phyloP scores from a whole-genome alignment of 2,113 vertebrate species.

The Stercorarius parasiticus region DNA sequence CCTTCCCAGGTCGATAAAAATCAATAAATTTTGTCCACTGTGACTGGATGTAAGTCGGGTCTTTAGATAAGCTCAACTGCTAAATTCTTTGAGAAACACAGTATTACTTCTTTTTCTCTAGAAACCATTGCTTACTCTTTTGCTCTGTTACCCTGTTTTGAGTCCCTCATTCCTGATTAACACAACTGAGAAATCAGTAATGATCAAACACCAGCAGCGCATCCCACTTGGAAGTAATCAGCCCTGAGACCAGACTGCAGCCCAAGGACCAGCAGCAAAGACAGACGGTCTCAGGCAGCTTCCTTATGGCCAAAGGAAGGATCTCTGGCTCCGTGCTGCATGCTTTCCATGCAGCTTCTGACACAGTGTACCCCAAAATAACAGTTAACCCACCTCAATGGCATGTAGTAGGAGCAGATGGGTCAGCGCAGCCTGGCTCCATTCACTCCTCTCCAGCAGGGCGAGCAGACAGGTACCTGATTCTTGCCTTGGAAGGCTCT shows the following conservation, averaged over 20 bases:
- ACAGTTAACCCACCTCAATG: rapidly evolving
- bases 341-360: rapidly evolving
- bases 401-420: background rate
- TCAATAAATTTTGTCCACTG: background rate
- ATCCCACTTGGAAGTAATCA: background rate
- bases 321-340: background rate
- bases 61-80: background rate
- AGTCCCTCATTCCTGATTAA: background rate
- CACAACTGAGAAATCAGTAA: background rate
- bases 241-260: background rate
- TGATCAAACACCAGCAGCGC: background rate
- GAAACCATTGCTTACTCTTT: background rate
- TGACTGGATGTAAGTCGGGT: background rate
- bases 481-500: background rate
- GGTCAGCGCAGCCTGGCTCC: background rate
- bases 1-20: background rate
- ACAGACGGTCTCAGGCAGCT: background rate
- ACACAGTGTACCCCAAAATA: background rate
- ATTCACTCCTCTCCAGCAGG: background rate
- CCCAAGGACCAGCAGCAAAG: background rate
- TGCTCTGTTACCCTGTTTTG: background rate
- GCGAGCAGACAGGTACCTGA: background rate
- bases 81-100: background rate
- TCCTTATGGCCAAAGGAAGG: background rate
- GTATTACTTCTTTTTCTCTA: background rate